Conservation (phyloP, 92 coral and sea anemone species). For the Umimayanthus kanabou region DNA sequence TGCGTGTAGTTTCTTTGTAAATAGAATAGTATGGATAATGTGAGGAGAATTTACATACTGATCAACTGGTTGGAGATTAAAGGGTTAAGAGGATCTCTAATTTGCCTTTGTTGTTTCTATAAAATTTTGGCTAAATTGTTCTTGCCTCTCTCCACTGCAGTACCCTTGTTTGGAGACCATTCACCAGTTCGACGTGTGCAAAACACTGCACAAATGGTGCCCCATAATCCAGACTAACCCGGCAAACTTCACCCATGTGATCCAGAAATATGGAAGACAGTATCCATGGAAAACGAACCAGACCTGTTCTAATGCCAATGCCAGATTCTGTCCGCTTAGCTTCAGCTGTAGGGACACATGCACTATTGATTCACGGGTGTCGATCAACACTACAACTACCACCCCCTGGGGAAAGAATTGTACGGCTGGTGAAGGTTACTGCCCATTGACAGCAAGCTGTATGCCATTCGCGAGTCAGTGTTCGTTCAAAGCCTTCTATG, state of each 20-base stretch:
- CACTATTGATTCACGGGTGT: neutral
- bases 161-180: slow-evolving; percentile 8
- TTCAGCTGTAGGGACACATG: slow-evolving; percentile 32
- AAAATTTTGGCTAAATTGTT: neutral
- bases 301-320: slow-evolving; percentile 19
- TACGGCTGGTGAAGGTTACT: slow-evolving; percentile 22
- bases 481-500: slow-evolving; percentile 16
- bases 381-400: neutral
- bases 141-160: neutral
- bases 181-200: slow-evolving; percentile 7
- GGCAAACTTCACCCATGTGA: neutral
- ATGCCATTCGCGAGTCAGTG: slow-evolving; percentile 19
- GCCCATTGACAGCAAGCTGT: slow-evolving; percentile 38
- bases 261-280: slow-evolving; percentile 3
- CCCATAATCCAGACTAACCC: neutral
- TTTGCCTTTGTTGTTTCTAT: neutral
- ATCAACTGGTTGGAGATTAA: too few species aligned
- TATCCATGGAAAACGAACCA: slow-evolving; percentile 25
- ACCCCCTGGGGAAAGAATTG: slow-evolving; percentile 41
- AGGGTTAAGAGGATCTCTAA: too few species aligned
- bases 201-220: slow-evolving; percentile 6
- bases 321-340: slow-evolving; percentile 30
- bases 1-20: too few species aligned
- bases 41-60: too few species aligned
- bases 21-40: too few species aligned